Evolutionary conservation across 2,113 vertebrate genomes (phyloP).

Genomic region (Dromiciops gliroides): DNA sequence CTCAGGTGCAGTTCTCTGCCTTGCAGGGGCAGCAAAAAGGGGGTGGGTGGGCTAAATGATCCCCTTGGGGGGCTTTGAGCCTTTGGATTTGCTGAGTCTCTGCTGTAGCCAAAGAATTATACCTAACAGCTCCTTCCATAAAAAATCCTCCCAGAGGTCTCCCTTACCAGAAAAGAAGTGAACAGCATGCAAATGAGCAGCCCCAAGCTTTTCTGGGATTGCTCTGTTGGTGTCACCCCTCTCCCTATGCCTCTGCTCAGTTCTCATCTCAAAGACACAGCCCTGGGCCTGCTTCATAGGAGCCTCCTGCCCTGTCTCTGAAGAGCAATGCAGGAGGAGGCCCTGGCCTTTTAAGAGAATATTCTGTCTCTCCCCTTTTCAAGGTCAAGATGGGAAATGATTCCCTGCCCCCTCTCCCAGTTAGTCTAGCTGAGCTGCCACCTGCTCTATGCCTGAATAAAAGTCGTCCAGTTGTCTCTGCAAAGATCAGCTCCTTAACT

Average conservation of each 20-base stretch:
- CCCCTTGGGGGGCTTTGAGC: slow-evolving; percentile 22
- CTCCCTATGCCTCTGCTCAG: not conserved
- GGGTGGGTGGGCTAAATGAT: not conserved
- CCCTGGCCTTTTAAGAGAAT: not conserved
- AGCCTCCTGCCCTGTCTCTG: not conserved
- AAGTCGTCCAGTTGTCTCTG: slow-evolving; percentile 21
- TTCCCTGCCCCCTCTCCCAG: too few species aligned
- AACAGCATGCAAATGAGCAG: slow-evolving; percentile 55
- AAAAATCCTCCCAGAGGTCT: slow-evolving; percentile 60
- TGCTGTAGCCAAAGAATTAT: slow-evolving; percentile 40
- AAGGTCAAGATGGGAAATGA: not conserved
- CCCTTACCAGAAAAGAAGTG: slow-evolving; percentile 41
- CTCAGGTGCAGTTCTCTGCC: not conserved
- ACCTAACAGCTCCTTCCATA: slow-evolving; percentile 52
- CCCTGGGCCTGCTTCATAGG: not conserved
- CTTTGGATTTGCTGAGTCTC: slow-evolving; percentile 57
- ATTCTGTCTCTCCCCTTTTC: not conserved
- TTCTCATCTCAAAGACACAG: not conserved
- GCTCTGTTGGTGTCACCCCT: not conserved
- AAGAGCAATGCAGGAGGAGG: not conserved
- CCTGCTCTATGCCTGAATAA: slow-evolving; percentile 6
- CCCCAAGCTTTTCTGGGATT: slow-evolving; percentile 37
- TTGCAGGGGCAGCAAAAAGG: not conserved
- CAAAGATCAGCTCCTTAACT: not conserved
- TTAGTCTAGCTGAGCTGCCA: not conserved